These are phyloP conservation scores for Idaea aversata DNA, from an alignment of 2,888 invertebrate genomes.

Conservation along the genomic window DNA sequence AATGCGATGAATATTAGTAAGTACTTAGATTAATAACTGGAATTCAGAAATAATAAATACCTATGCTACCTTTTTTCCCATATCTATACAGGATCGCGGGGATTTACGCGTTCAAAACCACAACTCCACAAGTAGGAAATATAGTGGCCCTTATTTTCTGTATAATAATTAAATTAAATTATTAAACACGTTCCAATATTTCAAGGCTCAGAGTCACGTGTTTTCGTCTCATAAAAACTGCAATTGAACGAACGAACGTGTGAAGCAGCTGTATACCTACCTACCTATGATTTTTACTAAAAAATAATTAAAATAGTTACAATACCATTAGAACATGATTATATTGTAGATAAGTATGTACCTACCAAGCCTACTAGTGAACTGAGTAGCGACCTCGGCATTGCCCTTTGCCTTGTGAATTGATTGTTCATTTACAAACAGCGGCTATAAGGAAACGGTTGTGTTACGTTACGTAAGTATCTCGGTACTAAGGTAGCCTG, in stretches of 20 bases:
- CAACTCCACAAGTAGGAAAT: not conserved
- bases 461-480: conserved; percentile 15
- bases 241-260: not conserved
- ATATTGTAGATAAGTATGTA: not conserved
- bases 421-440: conserved; percentile 25
- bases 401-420: conserved; percentile 50
- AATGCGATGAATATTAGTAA: no score
- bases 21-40: no score
- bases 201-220: not conserved
- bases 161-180: not conserved
- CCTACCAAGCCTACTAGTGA: not conserved
- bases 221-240: not conserved
- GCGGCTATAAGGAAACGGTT: conserved; percentile 23
- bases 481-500: conserved; percentile 29
- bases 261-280: not conserved
- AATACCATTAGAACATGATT: not conserved
- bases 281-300: not conserved
- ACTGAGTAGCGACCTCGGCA: conserved; percentile 27
- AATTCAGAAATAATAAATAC: no score
- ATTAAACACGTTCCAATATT: not conserved
- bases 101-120: no score
- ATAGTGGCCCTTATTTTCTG: not conserved
- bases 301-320: not conserved
- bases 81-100: no score
- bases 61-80: no score